phyloP scores from a whole-genome alignment of 1,140 invertebrate species.

The Branchinecta lynchi region DNA sequence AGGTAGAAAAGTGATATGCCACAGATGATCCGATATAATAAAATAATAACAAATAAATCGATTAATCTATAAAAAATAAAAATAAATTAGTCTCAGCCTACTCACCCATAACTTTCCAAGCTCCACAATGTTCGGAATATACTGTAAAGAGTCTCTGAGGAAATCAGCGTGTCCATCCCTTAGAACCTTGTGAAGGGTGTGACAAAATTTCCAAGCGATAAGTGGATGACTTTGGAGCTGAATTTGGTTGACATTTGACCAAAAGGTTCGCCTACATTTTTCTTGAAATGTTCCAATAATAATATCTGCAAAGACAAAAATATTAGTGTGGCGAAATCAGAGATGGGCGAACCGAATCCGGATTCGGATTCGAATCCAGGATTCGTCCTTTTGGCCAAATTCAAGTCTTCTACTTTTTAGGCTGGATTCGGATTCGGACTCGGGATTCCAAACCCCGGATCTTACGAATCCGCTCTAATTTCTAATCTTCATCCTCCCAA shows the following conservation, averaged over 20 bases:
- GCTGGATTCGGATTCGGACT: too few species aligned
- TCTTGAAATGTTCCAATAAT: constrained; percentile 92
- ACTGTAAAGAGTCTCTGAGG: constrained; percentile 63
- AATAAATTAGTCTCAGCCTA: constrained; percentile 16
- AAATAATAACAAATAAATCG: too few species aligned
- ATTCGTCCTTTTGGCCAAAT: too few species aligned
- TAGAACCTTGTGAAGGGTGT: constrained; percentile 87
- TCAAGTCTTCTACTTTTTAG: too few species aligned
- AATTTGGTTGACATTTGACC: constrained; percentile 61
- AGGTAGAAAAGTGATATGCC: too few species aligned
- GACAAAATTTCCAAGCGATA: constrained; percentile 96
- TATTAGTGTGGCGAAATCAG: background rate
- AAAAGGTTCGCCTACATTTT: constrained; percentile 74
- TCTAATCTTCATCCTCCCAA: too few species aligned
- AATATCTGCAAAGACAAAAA: constrained; percentile 40
- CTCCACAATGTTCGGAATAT: constrained; percentile 55
- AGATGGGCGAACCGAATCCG: background rate
- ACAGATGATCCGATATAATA: too few species aligned
- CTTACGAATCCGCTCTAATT: too few species aligned
- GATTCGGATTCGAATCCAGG: background rate
- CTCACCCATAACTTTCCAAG: constrained; percentile 76
- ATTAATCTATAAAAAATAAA: constrained; percentile 12
- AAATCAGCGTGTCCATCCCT: constrained; percentile 82
- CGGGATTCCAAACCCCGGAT: too few species aligned
- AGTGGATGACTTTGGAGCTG: constrained; percentile 83